phyloP scores from a whole-genome alignment of 2,888 invertebrate species.

The Pinctada fucata region DNA sequence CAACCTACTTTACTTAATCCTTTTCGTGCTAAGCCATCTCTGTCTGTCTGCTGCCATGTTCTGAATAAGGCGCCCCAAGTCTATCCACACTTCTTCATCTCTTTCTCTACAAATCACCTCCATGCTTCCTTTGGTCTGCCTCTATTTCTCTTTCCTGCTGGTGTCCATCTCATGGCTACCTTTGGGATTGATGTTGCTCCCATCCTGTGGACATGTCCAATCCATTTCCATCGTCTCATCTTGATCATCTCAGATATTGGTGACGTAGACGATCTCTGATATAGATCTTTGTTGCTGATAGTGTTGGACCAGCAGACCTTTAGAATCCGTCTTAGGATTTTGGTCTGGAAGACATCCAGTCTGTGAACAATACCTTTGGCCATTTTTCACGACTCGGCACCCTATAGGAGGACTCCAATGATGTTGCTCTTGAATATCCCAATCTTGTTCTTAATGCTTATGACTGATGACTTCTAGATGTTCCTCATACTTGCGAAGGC shows the following conservation, averaged over 20 bases:
- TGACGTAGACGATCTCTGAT: conserved; percentile 5
- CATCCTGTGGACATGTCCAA: conserved; percentile 1
- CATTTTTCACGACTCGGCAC: background rate
- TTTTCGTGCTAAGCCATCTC: too few relatives aligned
- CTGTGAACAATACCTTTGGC: background rate
- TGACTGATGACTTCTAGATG: conserved; percentile 11
- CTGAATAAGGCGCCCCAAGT: background rate
- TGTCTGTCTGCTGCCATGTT: too few relatives aligned
- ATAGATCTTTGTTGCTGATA: conserved; percentile 20
- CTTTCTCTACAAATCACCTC: background rate
- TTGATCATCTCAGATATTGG: conserved; percentile 14
- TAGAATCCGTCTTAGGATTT: background rate
- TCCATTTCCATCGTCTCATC: conserved; percentile 22
- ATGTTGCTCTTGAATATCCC: background rate
- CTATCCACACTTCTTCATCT: conserved; percentile 1
- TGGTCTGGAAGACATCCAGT: background rate
- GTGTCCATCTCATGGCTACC: background rate
- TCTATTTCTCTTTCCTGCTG: conserved; percentile 10
- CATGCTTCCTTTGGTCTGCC: conserved; percentile 11
- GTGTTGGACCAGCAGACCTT: conserved; percentile 21
- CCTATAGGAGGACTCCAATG: background rate
- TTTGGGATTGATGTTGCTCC: background rate
- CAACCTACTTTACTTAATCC: too few relatives aligned
- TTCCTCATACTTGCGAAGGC: conserved; percentile 15
- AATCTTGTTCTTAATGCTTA: background rate